Evolutionary conservation across 2,888 invertebrate genomes (phyloP).

Genomic region (Anthoptus insignis): DNA sequence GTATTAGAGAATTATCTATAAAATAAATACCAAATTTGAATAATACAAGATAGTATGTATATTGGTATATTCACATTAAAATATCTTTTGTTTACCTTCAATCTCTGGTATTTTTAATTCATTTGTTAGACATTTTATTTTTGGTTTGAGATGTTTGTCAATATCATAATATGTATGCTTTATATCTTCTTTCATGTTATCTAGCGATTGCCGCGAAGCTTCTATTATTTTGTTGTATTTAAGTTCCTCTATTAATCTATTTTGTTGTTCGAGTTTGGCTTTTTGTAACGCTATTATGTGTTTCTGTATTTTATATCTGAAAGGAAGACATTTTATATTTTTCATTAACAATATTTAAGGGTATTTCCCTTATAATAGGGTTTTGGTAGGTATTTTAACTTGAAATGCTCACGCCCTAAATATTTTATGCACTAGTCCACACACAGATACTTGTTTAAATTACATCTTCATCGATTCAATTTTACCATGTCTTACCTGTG

Average conservation of each 20-base stretch:
- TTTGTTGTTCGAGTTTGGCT: conserved; percentile 90
- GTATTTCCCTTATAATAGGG: no score
- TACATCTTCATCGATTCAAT: neutral
- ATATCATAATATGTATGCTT: conserved; percentile 85
- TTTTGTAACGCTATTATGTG: conserved; percentile 91
- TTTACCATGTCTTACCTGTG: conserved; percentile 63
- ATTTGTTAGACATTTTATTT: conserved; percentile 83
- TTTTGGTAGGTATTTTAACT: no score
- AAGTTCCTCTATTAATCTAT: conserved; percentile 90
- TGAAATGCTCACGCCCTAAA: no score
- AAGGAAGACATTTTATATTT: no score
- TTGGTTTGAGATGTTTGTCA: conserved; percentile 85
- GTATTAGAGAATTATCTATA: conserved; percentile 72
- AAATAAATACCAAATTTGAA: conserved; percentile 42
- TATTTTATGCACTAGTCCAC: no score
- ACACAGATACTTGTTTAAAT: no score
- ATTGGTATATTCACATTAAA: no score
- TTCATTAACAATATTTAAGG: no score
- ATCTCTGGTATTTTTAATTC: conserved; percentile 77
- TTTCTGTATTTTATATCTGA: conserved; percentile 90
- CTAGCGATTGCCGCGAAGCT: conserved; percentile 87
- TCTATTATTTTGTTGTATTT: conserved; percentile 90
- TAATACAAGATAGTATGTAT: no score
- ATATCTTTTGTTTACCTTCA: conserved; percentile 64
- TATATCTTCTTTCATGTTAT: conserved; percentile 86